Evolutionary conservation across 64 coral and sea anemone genomes (phyloP).

Genomic region (Stichodactyla mertensii): DNA sequence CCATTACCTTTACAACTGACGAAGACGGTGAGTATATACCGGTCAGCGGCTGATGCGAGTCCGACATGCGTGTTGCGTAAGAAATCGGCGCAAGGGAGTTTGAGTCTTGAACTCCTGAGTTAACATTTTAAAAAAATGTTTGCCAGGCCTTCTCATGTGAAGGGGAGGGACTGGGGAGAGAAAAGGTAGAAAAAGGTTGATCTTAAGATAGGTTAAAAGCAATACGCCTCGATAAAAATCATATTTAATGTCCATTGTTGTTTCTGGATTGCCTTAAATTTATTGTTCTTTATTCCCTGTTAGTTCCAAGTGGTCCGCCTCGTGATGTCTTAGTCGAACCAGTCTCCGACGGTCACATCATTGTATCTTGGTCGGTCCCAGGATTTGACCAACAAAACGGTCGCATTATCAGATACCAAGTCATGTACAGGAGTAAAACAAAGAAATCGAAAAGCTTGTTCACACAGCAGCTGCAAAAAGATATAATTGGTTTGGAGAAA

Average conservation of each 20-base stretch:
- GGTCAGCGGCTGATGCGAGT: not conserved
- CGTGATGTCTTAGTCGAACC: constrained; percentile 57
- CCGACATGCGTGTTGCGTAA: not conserved
- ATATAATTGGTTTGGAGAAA: constrained; percentile 24
- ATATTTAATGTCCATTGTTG: too few species aligned
- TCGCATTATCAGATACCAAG: constrained; percentile 41
- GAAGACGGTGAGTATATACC: constrained; percentile 35
- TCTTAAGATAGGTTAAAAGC: too few species aligned
- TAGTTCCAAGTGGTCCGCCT: constrained; percentile 50
- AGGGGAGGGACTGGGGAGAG: too few species aligned
- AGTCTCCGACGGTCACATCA: constrained; percentile 19
- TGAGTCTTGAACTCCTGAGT: not conserved
- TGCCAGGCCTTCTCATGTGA: too few species aligned
- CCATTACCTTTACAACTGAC: constrained; percentile 23
- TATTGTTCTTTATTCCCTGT: not conserved
- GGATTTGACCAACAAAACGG: constrained; percentile 34
- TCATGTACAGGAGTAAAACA: constrained; percentile 13
- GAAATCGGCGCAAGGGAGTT: not conserved
- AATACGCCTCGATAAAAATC: too few species aligned
- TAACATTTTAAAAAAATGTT: too few species aligned
- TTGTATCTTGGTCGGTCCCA: constrained; percentile 60
- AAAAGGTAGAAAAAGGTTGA: too few species aligned
- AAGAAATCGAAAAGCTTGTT: not conserved
- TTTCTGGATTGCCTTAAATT: not conserved
- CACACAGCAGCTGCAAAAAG: constrained; percentile 36